Percentiles rank a stretch among this genome's conserved stretches.
Evolutionary conservation across 2,113 vertebrate species (phyloP).

Genomic region (Urocitellus parryii): DNA sequence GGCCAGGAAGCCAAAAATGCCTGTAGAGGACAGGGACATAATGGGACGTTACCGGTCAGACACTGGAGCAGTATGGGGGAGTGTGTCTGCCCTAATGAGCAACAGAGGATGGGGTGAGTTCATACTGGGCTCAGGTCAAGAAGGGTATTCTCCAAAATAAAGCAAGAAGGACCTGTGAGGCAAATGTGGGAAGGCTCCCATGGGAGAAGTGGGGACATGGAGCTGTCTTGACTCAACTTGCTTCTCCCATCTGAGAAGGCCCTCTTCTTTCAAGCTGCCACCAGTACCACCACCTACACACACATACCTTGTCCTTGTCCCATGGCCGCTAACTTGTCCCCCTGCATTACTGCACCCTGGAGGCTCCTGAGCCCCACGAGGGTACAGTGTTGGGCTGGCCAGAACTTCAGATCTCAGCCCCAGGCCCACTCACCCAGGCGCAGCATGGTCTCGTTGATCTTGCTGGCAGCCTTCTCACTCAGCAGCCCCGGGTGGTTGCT

Average conservation of each 20-base stretch:
- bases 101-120: too few species aligned
- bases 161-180: not conserved
- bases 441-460: conserved; percentile 99
- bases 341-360: not conserved
- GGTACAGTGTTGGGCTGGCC: not conserved
- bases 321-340: not conserved
- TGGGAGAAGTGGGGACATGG: not conserved
- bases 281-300: not conserved
- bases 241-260: not conserved
- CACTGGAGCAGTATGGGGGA: not conserved
- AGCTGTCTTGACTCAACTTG: not conserved
- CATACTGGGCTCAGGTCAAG: not conserved
- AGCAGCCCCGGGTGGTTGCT: conserved; percentile 97
- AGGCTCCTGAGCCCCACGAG: not conserved
- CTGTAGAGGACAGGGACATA: conserved; percentile 80
- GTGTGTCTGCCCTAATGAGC: not conserved
- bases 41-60: not conserved
- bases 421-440: conserved; percentile 91
- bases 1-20: conserved; percentile 98
- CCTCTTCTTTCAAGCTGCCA: not conserved
- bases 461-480: conserved; percentile 98
- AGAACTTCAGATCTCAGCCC: not conserved
- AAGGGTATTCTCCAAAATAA: not conserved
- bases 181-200: not conserved
- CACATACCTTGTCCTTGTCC: not conserved